phyloP scores from a whole-genome alignment of 1,140 invertebrate genomes.

The Ridgeia piscesae region DNA sequence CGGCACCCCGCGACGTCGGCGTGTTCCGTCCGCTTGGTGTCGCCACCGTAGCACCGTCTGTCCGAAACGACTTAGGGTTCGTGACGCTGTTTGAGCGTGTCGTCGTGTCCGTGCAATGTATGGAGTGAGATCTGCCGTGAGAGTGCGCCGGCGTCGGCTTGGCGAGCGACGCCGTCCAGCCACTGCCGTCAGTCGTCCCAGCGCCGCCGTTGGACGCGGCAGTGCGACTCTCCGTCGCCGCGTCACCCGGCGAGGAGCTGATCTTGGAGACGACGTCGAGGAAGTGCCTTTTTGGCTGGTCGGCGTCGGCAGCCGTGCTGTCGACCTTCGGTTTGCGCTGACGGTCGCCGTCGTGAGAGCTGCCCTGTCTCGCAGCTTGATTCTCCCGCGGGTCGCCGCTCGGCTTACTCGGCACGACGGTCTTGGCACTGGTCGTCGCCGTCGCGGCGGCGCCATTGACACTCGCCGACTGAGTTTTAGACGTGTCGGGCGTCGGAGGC shows the following conservation, averaged over 20 bases:
- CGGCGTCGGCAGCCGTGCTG: neutral
- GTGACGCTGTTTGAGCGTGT: conserved; percentile 10
- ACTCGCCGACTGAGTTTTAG: neutral
- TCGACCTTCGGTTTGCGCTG: neutral
- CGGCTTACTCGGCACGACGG: neutral
- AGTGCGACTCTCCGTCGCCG: neutral
- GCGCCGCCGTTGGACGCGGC: neutral
- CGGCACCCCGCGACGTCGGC: neutral
- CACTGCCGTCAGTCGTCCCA: neutral
- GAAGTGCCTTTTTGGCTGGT: neutral
- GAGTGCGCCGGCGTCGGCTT: neutral
- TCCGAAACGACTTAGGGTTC: neutral
- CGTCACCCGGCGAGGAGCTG: neutral
- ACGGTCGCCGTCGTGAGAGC: neutral
- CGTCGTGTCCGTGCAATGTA: neutral
- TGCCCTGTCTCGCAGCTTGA: neutral
- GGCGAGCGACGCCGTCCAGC: neutral
- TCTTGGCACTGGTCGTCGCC: neutral
- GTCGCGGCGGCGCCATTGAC: neutral
- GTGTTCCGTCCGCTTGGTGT: neutral
- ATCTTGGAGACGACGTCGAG: neutral
- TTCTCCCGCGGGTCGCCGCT: neutral
- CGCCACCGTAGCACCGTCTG: neutral
- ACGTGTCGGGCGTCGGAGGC: neutral
- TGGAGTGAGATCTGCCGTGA: neutral